A percentile compares a stretch with the other conserved stretches of the same genome.
Conservation (phyloP, 2,888 invertebrate species). For the Orthosia incerta region DNA sequence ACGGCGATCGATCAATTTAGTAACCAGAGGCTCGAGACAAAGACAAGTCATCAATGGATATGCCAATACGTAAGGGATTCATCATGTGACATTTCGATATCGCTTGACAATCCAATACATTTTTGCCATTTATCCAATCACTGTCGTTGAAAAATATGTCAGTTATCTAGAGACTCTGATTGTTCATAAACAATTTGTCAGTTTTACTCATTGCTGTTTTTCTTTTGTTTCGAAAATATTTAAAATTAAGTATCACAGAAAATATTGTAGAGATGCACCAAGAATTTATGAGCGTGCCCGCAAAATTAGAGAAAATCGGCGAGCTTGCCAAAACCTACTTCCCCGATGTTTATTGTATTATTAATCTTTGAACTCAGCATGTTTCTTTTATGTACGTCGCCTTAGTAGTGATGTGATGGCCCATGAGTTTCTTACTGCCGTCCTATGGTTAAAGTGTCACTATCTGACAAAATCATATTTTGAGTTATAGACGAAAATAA, state of each 20-base stretch:
- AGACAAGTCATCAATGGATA: no score
- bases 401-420: slow-evolving; percentile 26
- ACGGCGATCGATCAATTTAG: not conserved
- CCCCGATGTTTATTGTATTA: slow-evolving; percentile 61
- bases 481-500: no score
- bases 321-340: slow-evolving; percentile 65
- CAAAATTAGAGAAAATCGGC: slow-evolving; percentile 58
- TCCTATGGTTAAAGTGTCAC: no score
- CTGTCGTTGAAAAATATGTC: no score
- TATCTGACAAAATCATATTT: no score
- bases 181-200: not conserved
- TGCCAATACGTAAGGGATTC: no score
- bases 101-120: no score
- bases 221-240: slow-evolving; percentile 37
- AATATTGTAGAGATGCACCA: slow-evolving; percentile 47
- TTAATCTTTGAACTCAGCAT: slow-evolving; percentile 59
- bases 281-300: slow-evolving; percentile 52
- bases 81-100: no score
- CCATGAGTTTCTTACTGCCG: not conserved
- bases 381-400: slow-evolving; percentile 44
- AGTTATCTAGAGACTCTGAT: no score
- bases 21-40: not conserved
- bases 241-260: slow-evolving; percentile 48
- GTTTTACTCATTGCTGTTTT: not conserved
- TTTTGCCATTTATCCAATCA: no score